phyloP scores from a whole-genome alignment of 2,113 vertebrate genomes.

The Tricholaema leucomelas region DNA sequence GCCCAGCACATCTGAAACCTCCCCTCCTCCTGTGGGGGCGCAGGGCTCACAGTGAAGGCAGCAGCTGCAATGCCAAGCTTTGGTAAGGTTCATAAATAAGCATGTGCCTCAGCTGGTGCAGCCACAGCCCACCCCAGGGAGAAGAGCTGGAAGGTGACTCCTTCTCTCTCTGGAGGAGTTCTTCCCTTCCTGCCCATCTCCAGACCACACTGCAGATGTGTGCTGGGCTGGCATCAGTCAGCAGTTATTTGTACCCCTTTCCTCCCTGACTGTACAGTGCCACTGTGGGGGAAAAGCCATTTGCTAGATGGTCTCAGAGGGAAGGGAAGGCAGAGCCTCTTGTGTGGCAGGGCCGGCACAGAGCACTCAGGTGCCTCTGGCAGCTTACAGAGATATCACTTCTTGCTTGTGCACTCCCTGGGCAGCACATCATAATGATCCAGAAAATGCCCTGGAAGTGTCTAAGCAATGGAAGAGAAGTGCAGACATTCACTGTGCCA shows the following conservation, averaged over 20 bases:
- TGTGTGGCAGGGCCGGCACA: not conserved
- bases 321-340: not conserved
- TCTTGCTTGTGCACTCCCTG: not conserved
- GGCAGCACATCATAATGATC: conserved; percentile 30
- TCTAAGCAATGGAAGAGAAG: conserved; percentile 47
- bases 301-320: not conserved
- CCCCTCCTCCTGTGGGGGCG: not conserved
- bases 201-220: not conserved
- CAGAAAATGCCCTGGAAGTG: conserved; percentile 47
- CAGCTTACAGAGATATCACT: not conserved
- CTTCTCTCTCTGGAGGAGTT: not conserved
- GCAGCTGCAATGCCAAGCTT: not conserved
- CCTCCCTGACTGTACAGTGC: not conserved
- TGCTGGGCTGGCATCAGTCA: not conserved
- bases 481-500: conserved; percentile 37
- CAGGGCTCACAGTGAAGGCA: not conserved
- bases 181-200: not conserved
- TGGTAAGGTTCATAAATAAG: not conserved
- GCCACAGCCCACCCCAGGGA: not conserved
- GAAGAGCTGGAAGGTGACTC: not conserved
- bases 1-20: not conserved
- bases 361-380: not conserved
- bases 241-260: not conserved
- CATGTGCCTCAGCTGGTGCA: not conserved
- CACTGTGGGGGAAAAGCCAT: not conserved